Percentiles rank a stretch among this genome's conserved stretches.
Conservation (phyloP, 1,140 invertebrate species). For the Apis laboriosa region DNA sequence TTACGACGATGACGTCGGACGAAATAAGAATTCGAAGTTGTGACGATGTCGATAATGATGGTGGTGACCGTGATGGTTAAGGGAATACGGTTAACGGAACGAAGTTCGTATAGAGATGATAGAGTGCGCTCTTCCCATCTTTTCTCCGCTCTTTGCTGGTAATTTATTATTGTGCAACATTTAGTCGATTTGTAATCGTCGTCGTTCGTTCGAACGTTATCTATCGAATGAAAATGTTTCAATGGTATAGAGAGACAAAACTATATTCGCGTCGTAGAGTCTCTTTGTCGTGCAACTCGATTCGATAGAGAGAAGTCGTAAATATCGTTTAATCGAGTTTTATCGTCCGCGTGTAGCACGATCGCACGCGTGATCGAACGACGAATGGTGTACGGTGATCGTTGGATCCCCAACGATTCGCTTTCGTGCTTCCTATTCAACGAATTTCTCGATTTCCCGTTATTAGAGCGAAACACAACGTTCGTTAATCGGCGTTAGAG, state of each 20-base stretch:
- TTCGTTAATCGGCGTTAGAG: constrained; percentile 26
- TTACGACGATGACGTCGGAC: constrained; percentile 17
- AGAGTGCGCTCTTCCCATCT: neutral
- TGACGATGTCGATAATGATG: constrained; percentile 8
- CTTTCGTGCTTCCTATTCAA: constrained; percentile 32
- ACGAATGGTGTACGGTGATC: neutral
- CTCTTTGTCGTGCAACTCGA: neutral
- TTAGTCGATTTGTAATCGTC: constrained; percentile 7
- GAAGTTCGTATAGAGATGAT: constrained; percentile 8
- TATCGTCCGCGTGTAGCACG: constrained; percentile 18
- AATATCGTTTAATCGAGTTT: constrained; percentile 36
- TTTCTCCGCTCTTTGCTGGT: neutral
- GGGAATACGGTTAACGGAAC: constrained; percentile 30
- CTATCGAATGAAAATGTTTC: neutral
- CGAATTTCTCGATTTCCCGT: constrained; percentile 49
- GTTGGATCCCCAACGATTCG: constrained; percentile 40
- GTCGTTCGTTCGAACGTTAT: constrained; percentile 12
- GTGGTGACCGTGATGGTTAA: constrained; percentile 30
- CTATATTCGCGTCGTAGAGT: neutral
- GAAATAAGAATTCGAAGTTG: neutral
- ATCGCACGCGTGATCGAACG: constrained; percentile 42
- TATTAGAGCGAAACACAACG: constrained; percentile 38
- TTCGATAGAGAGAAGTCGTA: constrained; percentile 18
- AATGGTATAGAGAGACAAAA: neutral
- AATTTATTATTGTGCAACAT: neutral